A percentile compares a stretch with the other conserved stretches of the same genome.
Conservation (phyloP, 2,888 invertebrate genomes). For the Trachelus iudaicus region DNA sequence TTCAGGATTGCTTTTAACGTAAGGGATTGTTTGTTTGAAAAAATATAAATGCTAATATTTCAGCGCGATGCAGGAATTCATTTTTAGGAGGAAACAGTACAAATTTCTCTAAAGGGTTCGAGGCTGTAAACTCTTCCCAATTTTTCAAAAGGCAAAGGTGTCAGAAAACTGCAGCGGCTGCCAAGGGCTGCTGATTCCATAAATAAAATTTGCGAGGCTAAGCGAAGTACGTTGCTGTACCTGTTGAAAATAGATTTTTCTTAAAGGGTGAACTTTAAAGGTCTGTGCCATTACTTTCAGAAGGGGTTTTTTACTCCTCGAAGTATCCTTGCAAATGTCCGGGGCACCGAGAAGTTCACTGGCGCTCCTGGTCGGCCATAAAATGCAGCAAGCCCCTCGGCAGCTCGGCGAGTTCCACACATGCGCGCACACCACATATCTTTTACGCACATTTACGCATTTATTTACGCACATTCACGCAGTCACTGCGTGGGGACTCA, state of each 20-base stretch:
- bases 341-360: conserved; percentile 3
- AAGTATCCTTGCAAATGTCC: background rate
- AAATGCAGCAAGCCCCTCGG: conserved; percentile 18
- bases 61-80: background rate
- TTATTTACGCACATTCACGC: background rate
- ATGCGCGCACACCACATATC: background rate
- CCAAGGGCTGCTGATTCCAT: background rate
- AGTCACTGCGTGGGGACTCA: background rate
- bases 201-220: background rate
- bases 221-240: background rate
- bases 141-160: background rate
- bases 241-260: background rate
- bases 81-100: background rate
- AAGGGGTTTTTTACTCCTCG: background rate
- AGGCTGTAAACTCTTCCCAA: background rate
- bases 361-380: conserved; percentile 16
- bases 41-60: background rate
- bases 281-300: background rate
- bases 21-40: no score
- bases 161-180: background rate
- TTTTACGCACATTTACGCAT: background rate
- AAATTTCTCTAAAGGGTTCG: background rate
- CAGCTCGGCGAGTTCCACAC: conserved; percentile 1
- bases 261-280: background rate
- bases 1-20: no score